Percentiles rank a stretch among this genome's conserved stretches.
These are phyloP conservation scores for Lepidostoma basale DNA, from an alignment of 1,140 invertebrate genomes.

Conservation along the genomic window DNA sequence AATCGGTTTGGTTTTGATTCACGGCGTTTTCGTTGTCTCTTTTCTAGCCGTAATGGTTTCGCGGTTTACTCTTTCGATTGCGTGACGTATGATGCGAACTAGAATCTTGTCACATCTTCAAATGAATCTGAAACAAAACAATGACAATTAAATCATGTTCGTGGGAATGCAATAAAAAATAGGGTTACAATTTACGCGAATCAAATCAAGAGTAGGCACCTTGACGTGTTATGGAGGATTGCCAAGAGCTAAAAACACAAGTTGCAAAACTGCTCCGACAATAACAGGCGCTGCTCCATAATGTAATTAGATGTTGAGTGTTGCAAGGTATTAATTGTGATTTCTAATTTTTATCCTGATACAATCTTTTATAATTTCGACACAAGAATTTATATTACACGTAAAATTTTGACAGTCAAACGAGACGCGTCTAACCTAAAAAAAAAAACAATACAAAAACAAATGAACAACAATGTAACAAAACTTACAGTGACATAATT, in stretches of 20 bases:
- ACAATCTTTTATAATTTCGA: background rate
- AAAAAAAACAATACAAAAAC: background rate
- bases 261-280: no score
- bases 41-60: background rate
- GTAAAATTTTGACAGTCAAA: background rate
- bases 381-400: background rate
- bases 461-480: no score
- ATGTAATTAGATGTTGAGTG: background rate
- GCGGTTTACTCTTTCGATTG: background rate
- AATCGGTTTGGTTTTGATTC: background rate
- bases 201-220: no score
- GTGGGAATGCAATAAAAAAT: background rate
- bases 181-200: no score
- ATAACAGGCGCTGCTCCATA: no score
- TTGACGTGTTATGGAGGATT: no score
- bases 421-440: background rate
- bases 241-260: no score
- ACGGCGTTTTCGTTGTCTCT: conserved; percentile 6
- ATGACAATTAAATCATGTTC: background rate
- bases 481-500: no score
- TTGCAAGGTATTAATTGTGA: background rate
- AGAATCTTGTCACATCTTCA: conserved; percentile 5
- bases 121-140: conserved; percentile 19
- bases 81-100: background rate
- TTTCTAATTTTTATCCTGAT: background rate